Base-by-base conservation (phyloP, 1,140 invertebrate genomes). In the Drosophila kepulauana region DNA sequence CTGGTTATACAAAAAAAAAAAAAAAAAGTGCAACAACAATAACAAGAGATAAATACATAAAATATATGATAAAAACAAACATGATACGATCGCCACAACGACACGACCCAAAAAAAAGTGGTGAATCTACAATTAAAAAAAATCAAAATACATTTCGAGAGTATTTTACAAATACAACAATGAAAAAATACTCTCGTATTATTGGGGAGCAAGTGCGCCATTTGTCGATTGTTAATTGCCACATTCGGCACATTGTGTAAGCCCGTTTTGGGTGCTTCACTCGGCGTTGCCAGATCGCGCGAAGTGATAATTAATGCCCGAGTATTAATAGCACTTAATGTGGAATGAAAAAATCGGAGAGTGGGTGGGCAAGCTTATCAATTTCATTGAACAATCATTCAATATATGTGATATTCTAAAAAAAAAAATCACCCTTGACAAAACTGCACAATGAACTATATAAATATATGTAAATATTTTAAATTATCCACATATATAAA, bases 1-100 rank as follows among this genome's bases (percentile, higher is more conserved):
- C 43, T 52, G 79, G 70, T 80, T 88, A 88, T 88, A 77, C 35
- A 38, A 38, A 87, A 79, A 79, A 56, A 75, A 38, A 38, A 87
- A 79, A 79, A 56, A 75, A 75, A 87, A 82, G 79, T 87, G 84
- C 84, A 87, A 88, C 84, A 87, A 87, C 82, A 87, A 88, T 84
- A 87, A 87, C 82, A 87, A 87, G 59, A 48, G 51, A 46, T 41
- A 62, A 62, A 59, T 65, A 66, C 33, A 72, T 33, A 59, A 56
- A 65, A 75, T 69, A 79, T 65, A 82, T 82, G 80, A 82, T 82
- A 82, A 82, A 82, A 82, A 82, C 80, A 84, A 87, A 79, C 68
- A 70, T 75, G 76, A 87, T 82, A 76, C 72, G 79, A 87, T 76
- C 79, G 70, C 76, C 76, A 48, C 43, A 46, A 51, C 70, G 70